Evolutionary conservation across 2,888 invertebrate species (phyloP).

Genomic region (Caprella mutica): DNA sequence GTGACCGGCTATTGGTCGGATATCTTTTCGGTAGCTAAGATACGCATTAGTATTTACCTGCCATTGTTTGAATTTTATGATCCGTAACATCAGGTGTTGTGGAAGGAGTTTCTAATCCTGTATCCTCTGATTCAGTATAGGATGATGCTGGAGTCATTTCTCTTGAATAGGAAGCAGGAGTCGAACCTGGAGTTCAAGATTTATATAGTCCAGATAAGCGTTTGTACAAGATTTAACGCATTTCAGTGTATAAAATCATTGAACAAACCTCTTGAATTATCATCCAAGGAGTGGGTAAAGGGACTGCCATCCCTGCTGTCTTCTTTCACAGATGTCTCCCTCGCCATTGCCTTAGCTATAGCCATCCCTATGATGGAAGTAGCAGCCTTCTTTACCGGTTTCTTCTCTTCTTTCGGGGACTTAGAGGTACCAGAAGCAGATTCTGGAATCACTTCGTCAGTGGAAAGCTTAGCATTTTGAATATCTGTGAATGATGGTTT

Average conservation of each 20-base stretch:
- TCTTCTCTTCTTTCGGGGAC: no score
- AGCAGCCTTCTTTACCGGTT: conserved; percentile 25
- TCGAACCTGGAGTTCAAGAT: neutral
- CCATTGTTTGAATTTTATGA: no score
- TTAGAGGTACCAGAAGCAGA: no score
- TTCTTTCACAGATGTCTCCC: conserved; percentile 25
- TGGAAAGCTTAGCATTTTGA: no score
- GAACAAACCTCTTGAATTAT: no score
- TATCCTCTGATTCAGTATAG: no score
- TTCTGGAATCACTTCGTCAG: no score
- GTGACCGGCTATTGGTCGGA: no score
- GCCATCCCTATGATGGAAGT: conserved; percentile 28
- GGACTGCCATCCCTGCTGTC: neutral
- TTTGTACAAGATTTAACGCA: neutral
- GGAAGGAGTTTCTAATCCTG: neutral
- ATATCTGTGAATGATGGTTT: no score
- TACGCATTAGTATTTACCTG: no score
- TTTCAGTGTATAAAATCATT: neutral
- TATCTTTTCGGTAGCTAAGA: no score
- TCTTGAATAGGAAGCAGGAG: conserved; percentile 1
- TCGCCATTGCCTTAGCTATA: conserved; percentile 32
- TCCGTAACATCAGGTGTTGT: neutral
- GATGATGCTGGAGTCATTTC: no score
- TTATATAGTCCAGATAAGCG: neutral
- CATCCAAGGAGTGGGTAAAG: neutral